phyloP scores from a whole-genome alignment of 2,797 vertebrate genomes.

The Myotis vivesi region DNA sequence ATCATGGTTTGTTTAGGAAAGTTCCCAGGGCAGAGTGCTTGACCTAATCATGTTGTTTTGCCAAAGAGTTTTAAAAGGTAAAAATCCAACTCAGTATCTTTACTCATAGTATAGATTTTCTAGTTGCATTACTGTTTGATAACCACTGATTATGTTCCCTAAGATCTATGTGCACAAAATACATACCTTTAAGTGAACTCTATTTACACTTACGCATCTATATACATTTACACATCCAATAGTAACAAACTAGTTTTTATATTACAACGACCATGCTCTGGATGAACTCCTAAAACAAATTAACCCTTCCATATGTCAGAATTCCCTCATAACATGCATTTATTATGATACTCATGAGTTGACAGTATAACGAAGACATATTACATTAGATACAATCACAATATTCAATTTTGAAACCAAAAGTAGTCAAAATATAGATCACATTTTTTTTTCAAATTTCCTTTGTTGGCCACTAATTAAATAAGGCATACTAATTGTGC shows the following conservation, averaged over 20 bases:
- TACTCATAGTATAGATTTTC: constrained; percentile 43
- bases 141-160: constrained; percentile 27
- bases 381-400: constrained; percentile 41
- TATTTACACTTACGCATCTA: background rate
- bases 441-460: constrained; percentile 32
- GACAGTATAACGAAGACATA: constrained; percentile 21
- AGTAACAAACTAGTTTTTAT: constrained; percentile 36
- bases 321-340: constrained; percentile 30
- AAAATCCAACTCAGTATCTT: constrained; percentile 62
- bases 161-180: constrained; percentile 31
- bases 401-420: constrained; percentile 48
- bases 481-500: constrained; percentile 14
- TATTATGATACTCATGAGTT: constrained; percentile 24
- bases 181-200: background rate
- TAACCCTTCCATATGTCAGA: constrained; percentile 4
- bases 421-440: constrained; percentile 55
- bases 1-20: constrained; percentile 68
- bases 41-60: constrained; percentile 47
- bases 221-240: background rate
- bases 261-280: background rate
- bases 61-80: constrained; percentile 53
- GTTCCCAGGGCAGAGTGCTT: constrained; percentile 61
- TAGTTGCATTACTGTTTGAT: constrained; percentile 42
- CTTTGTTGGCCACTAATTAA: constrained; percentile 3
- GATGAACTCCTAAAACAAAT: constrained; percentile 62